Evolutionary conservation across 2,113 vertebrate species (phyloP), one percentile per base, ranked within the genome.

Genomic region (Camarhynchus parvulus): DNA sequence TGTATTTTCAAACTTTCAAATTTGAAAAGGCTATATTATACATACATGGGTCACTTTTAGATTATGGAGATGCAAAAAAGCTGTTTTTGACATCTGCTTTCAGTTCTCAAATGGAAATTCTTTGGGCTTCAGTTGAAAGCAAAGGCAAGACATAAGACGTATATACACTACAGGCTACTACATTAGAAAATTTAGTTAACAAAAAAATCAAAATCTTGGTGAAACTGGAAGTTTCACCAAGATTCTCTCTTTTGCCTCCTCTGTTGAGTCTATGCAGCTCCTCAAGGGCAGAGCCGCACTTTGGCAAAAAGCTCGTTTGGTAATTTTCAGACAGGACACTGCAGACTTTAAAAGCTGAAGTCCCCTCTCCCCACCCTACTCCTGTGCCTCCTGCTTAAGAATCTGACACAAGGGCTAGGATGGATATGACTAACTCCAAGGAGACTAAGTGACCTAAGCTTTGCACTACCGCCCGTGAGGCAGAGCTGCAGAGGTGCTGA

Each of bases 301-400:
- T 63, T 13, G 16, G 21, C 19, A 53, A 5, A 5, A 28, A 0
- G 0, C 9, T 83, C 0, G 0, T 11, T 14, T 37, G 20, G 5
- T 28, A 47, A 50, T 41, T 69, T 80, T 83, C 37, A 76, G 28
- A n/a, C 3, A 37, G 15, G 4, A 27, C 31, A 58, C 53, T 55
- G 12, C 21, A 66, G 22, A 47, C 4, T 23, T 55, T 52, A 50
- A 94, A 73, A 86, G 12, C 19, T 53, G 4, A 68, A 14, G 10
- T 3, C 1, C 8, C 7, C 14, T 49, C 3, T 3, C 3, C 4
- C 5, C 9, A 55, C 10, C 4, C 14, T 12, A 33, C 10, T n/a
- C 9, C 16, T 11, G 6, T 28, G 6, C 18, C 18, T 59, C 50
- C 39, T 59, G 24, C 7, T 25, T 33, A 61, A 35, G 59, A 61